These are phyloP conservation scores for Arge pagana DNA, from an alignment of 2,888 invertebrate species.

Conservation along the genomic window DNA sequence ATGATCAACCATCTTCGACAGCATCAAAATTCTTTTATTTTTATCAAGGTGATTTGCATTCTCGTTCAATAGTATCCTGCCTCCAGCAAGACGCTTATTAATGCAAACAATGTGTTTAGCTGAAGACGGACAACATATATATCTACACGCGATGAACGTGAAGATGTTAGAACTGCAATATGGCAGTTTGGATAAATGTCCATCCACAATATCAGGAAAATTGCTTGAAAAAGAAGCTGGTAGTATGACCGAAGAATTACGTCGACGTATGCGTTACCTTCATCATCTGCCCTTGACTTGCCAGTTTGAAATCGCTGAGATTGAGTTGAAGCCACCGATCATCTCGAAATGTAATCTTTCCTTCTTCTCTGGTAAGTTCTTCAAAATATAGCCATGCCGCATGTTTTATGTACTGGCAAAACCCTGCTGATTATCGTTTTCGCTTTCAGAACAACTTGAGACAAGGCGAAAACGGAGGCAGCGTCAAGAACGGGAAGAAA, in stretches of 20 bases:
- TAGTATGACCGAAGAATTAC: slow-evolving; percentile 81
- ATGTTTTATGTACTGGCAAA: slow-evolving; percentile 3
- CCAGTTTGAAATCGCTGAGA: slow-evolving; percentile 88
- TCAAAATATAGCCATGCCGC: slow-evolving; percentile 14
- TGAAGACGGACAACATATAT: slow-evolving; percentile 90
- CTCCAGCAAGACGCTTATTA: slow-evolving; percentile 5
- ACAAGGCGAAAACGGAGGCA: slow-evolving; percentile 72
- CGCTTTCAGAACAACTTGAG: slow-evolving; percentile 72
- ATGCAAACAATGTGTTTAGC: slow-evolving; percentile 64
- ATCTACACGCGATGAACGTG: slow-evolving; percentile 87
- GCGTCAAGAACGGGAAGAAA: slow-evolving; percentile 77
- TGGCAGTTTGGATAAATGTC: slow-evolving; percentile 79
- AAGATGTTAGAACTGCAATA: slow-evolving; percentile 87
- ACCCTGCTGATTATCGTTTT: background rate
- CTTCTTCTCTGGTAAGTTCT: slow-evolving; percentile 68
- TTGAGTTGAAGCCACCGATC: slow-evolving; percentile 75
- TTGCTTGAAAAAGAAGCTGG: slow-evolving; percentile 88
- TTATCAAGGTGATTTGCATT: slow-evolving; percentile 71
- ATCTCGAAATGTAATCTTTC: slow-evolving; percentile 71
- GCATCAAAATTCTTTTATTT: slow-evolving; percentile 73
- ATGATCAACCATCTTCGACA: slow-evolving; percentile 20
- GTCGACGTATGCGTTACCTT: slow-evolving; percentile 75
- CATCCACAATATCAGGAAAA: slow-evolving; percentile 72
- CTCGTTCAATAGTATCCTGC: slow-evolving; percentile 14
- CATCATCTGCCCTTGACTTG: slow-evolving; percentile 90